A percentile compares a stretch with the other conserved stretches of the same genome.
Conservation (phyloP, 2,797 vertebrate species). For the Ara ararauna region DNA sequence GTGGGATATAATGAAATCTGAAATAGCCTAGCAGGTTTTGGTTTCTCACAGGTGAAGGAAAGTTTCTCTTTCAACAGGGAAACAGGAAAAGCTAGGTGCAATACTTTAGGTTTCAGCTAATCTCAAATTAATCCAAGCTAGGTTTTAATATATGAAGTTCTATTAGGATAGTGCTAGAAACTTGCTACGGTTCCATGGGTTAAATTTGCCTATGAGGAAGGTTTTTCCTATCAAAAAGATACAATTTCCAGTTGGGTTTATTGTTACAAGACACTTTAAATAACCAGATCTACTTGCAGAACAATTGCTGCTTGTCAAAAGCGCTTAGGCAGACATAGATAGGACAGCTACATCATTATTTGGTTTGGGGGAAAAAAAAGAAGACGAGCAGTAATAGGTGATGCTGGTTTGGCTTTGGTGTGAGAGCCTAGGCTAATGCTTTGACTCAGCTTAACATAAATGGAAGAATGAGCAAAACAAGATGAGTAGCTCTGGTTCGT, state of each 20-base stretch:
- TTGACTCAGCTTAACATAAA: not conserved
- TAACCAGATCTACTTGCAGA: not conserved
- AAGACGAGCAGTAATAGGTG: not conserved
- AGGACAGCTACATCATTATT: not conserved
- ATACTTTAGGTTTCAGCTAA: fast-evolving
- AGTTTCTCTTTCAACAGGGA: not conserved
- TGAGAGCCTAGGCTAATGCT: not conserved
- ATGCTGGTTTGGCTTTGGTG: not conserved
- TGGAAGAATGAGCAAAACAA: not conserved
- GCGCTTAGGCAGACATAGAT: not conserved
- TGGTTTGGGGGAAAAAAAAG: not conserved
- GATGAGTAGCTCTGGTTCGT: not conserved
- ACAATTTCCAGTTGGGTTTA: not conserved
- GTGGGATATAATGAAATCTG: not conserved
- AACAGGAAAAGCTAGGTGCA: not conserved
- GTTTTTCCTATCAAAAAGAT: not conserved
- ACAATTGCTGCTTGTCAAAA: not conserved
- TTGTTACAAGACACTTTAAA: not conserved
- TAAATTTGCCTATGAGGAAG: not conserved
- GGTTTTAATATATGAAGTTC: not conserved
- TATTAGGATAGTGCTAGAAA: not conserved
- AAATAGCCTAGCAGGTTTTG: not conserved
- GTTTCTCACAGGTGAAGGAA: not conserved
- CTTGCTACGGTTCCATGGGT: not conserved
- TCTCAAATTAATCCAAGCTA: not conserved